Evolutionary conservation across 2,888 invertebrate species (phyloP).

Genomic region (Pyralis farinalis): DNA sequence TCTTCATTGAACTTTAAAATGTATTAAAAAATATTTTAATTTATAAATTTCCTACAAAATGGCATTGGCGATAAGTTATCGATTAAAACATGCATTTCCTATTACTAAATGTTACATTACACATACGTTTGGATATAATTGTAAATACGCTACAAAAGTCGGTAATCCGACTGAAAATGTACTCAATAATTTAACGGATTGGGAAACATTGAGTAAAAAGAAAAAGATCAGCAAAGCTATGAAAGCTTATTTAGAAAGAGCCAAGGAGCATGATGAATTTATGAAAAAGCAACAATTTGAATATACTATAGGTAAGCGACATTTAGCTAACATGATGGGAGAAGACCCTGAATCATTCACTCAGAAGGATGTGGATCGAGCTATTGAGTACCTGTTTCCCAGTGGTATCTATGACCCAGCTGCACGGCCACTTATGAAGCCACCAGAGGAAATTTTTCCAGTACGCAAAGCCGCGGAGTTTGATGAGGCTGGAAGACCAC

Average conservation of each 20-base stretch:
- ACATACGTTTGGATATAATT: conserved; percentile 28
- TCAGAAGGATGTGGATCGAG: conserved; percentile 91
- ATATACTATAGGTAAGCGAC: conserved; percentile 95
- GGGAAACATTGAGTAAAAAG: conserved; percentile 70
- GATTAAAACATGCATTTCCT: conserved; percentile 42
- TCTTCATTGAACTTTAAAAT: no score
- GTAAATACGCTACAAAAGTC: conserved; percentile 38
- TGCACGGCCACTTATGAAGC: conserved; percentile 94
- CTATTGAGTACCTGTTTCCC: conserved; percentile 97
- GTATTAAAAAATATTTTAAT: no score
- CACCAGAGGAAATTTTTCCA: conserved; percentile 93
- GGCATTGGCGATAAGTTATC: conserved; percentile 35
- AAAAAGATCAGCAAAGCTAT: conserved; percentile 92
- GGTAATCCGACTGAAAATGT: conserved; percentile 30
- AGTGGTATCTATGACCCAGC: conserved; percentile 93
- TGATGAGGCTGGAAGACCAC: conserved; percentile 94
- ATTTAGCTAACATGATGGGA: conserved; percentile 99
- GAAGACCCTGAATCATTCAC: conserved; percentile 93
- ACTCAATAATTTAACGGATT: conserved; percentile 54
- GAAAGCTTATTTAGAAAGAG: conserved; percentile 92
- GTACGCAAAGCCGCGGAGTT: conserved; percentile 93
- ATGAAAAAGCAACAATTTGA: conserved; percentile 89
- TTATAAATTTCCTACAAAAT: conserved; percentile 38
- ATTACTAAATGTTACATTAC: conserved; percentile 32
- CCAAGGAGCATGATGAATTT: conserved; percentile 90